phyloP scores from a whole-genome alignment of 2,797 vertebrate genomes.

The Anolis apletophallus region DNA sequence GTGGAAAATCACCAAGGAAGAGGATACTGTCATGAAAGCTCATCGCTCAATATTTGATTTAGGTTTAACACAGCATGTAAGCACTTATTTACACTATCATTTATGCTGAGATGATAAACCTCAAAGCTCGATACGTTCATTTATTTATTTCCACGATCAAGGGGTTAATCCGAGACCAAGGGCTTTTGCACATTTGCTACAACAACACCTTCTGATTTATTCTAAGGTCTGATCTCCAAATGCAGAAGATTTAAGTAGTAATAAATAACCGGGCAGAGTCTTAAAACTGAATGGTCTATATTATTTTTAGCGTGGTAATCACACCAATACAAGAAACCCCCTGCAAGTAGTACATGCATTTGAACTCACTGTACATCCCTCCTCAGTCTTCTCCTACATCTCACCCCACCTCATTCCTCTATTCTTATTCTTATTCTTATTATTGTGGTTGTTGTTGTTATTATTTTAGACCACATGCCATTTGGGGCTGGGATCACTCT shows the following conservation, averaged over 20 bases:
- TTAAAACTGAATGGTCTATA: neutral
- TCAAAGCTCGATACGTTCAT: neutral
- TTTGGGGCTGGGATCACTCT: neutral
- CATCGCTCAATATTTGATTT: conserved; percentile 12
- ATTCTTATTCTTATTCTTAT: neutral
- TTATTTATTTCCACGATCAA: neutral
- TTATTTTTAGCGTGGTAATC: neutral
- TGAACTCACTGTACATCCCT: neutral
- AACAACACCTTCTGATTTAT: neutral
- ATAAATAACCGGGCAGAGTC: neutral
- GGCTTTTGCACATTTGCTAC: too few species aligned
- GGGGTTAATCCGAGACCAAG: neutral
- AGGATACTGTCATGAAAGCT: neutral
- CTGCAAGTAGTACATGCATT: neutral
- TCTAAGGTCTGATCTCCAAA: neutral
- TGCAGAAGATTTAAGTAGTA: neutral
- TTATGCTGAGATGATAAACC: neutral
- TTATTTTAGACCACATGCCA: neutral
- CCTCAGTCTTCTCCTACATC: neutral
- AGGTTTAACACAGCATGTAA: neutral
- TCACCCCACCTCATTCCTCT: neutral
- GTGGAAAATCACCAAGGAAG: neutral
- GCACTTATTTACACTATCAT: neutral
- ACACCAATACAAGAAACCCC: neutral
- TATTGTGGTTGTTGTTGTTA: too few species aligned